Base-by-base conservation (phyloP, 1,140 invertebrate species). In the Caenorhabditis tropicalis region DNA sequence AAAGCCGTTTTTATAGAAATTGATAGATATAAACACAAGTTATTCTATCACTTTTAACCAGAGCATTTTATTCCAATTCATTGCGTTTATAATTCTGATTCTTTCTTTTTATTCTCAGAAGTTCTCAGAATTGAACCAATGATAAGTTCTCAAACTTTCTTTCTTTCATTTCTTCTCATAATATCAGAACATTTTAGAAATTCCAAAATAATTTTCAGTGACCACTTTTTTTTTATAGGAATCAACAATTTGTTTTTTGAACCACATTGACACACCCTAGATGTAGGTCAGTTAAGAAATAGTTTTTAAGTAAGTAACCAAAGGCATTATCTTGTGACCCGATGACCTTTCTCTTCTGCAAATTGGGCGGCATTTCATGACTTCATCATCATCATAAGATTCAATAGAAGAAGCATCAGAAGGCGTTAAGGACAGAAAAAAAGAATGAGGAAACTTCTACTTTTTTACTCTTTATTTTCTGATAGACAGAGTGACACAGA, bases 241-340 rank as follows among this genome's bases (percentile, higher is more conserved):
- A 43, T 6, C 5, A 43, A 43, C 39, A 5, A 12, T 12, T 43
- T 6, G 12, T 43, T 29, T 5, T 27, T 27, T 2, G 5, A 56
- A 56, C 0, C n/a, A 15, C 24, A 16, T 27, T 19, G 31, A 29
- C 58, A 65, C 58, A 65, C 58, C 58, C 58, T 65, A 3, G 19
- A 65, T 56, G 53, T 65, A 65, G 58, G 58, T 65, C 58, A 65
- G 33, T 36, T 65, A 51, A 51, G n/a, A 6, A n/a, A n/a, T 51
- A 51, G 48, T n/a, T 2, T 29, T 15, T 58, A 10, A 21, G 43
- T 51, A 51, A 56, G 53, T 56, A 56, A 56, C 53, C 53, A 56
- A 56, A 24, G 53, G 12, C 53, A 56, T 56, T 24, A 56, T 56
- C 53, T 27, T 56, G 53, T 56, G 58, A 33, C 58, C 31, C 58